phyloP scores from a whole-genome alignment of 92 coral and sea anemone species.

The Porites evermanni region DNA sequence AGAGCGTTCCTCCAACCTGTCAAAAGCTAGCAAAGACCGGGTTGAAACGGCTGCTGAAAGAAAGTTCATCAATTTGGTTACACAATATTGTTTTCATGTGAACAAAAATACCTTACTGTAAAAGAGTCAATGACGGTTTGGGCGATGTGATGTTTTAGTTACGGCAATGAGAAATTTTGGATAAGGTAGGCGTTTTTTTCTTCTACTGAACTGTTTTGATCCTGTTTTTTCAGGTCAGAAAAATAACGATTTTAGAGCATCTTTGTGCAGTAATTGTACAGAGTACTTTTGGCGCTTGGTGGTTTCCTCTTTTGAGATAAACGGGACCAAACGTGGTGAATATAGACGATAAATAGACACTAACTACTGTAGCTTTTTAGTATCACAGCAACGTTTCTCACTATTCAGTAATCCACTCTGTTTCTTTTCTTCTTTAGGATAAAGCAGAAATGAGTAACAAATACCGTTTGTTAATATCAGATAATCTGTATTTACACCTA shows the following conservation, averaged over 20 bases:
- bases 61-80: background rate
- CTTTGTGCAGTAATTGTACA: background rate
- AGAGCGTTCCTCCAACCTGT: conserved; percentile 12
- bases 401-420: background rate
- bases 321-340: background rate
- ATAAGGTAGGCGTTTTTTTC: background rate
- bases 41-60: background rate
- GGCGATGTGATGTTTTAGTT: background rate
- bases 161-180: background rate
- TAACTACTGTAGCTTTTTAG: background rate
- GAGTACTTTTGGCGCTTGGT: background rate
- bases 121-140: background rate
- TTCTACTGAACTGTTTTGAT: background rate
- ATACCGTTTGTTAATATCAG: background rate
- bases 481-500: too few species aligned
- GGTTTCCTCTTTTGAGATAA: background rate
- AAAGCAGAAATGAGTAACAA: background rate
- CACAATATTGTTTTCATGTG: background rate
- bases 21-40: background rate
- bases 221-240: background rate
- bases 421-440: background rate
- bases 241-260: background rate
- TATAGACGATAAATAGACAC: background rate
- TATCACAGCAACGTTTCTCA: background rate
- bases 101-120: background rate